Percentiles rank a stretch among this genome's conserved stretches.
Conservation (phyloP, 2,113 vertebrate species). For the Prionailurus bengalensis region DNA sequence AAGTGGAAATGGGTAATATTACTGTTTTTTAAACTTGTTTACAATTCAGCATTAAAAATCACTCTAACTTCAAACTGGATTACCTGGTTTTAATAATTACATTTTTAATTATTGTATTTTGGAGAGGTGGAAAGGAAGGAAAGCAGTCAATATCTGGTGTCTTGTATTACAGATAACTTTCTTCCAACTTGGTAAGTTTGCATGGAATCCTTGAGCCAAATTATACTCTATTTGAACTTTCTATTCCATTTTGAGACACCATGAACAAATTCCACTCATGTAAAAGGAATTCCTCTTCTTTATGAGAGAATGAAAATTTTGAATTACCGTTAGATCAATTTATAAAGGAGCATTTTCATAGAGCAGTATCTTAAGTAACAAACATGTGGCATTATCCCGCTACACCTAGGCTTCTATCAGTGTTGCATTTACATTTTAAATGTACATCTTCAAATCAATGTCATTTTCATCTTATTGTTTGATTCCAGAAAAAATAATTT, state of each 20-base stretch:
- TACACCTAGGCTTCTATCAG: not conserved
- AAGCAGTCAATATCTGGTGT: not conserved
- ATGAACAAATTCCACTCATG: not conserved
- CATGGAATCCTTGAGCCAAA: not conserved
- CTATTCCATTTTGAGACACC: not conserved
- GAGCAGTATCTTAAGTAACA: not conserved
- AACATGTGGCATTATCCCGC: not conserved
- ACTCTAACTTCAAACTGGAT: constrained; percentile 6
- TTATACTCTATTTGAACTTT: not conserved
- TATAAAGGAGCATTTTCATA: not conserved
- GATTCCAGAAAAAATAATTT: not conserved
- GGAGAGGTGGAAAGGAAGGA: not conserved
- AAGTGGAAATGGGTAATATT: not conserved
- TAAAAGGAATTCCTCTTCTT: not conserved
- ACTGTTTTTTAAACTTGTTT: constrained; percentile 32
- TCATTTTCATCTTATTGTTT: not conserved
- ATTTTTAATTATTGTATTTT: not conserved
- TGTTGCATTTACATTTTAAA: not conserved
- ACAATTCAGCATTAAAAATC: not conserved
- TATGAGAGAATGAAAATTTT: not conserved
- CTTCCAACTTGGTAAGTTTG: not conserved
- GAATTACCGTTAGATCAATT: not conserved
- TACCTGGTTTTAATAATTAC: constrained; percentile 4
- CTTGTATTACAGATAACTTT: not conserved
- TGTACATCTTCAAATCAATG: not conserved